Base-by-base conservation (phyloP, 2,113 vertebrate genomes). In the Morone chrysops region DNA sequence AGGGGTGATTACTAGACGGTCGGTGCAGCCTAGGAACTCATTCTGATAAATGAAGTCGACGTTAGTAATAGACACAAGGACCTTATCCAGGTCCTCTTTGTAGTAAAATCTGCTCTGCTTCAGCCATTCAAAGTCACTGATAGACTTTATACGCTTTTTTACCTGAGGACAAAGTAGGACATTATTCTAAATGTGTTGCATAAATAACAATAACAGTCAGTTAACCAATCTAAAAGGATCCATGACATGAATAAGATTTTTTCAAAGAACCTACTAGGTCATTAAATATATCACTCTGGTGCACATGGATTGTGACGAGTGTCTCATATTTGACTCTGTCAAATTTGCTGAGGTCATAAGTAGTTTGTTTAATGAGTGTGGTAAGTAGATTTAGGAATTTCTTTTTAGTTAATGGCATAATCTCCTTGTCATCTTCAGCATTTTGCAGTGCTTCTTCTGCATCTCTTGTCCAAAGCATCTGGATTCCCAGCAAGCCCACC, bases 41-140 rank as follows among this genome's bases (percentile, higher is more conserved):
- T 97, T 97, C 75, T 97, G 96, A 90, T 97, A 97, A 85, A 96
- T 4, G 92, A 97, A 97, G 90, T 97, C 95, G 56, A 97, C 96
- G 87, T 97, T 96, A 31, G 97, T 97, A 87, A 97, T 97, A n/a
- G 93, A 94, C 43, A 97, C 95, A 9, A 96, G 25, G 47, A 96
- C 92, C 0, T 95, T 92, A 90, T 97, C 94, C 6, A 94, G 22
- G 76, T 96, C 93, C 56, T 96, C 95, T 60, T 95, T 96, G 87
- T 95, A 97, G 91, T 97, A 97, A 93, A 97, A 97, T 70, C 97
- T 92, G 86, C 95, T 96, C 90, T 97, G 97, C 83, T 97, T 97
- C 71, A 97, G 90, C 97, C 97, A 97, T 81, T 97, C 97, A 90
- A 97, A 97, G 91, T 97, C 97, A 40, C 78, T 93, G 22, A 85